Evolutionary conservation across 2,113 vertebrate genomes (phyloP).

Genomic region (Takifugu bimaculatus): DNA sequence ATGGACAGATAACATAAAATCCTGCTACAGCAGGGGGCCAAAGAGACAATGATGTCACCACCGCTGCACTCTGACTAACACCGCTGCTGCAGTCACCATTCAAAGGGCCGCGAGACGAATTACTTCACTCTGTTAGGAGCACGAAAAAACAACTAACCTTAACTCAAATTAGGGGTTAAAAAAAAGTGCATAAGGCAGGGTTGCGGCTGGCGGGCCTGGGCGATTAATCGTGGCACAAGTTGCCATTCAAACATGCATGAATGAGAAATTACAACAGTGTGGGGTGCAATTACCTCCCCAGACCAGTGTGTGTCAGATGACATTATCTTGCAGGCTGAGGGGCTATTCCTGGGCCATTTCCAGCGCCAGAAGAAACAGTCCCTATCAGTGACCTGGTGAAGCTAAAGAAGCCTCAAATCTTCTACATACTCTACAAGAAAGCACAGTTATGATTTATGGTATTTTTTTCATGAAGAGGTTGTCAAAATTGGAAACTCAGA

Average conservation of each 20-base stretch:
- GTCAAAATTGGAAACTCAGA: slow-evolving; percentile 19
- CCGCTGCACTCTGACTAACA: slow-evolving; percentile 31
- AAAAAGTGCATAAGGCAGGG: slow-evolving; percentile 36
- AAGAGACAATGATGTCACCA: slow-evolving; percentile 60
- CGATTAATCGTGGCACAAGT: slow-evolving; percentile 64
- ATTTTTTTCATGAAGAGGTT: slow-evolving; percentile 18
- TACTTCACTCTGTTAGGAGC: slow-evolving; percentile 27
- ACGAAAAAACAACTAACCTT: slow-evolving; percentile 48
- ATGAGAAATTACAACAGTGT: slow-evolving; percentile 70
- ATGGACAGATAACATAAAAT: slow-evolving; percentile 50
- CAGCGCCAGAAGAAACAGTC: slow-evolving; percentile 29
- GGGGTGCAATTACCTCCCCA: slow-evolving; percentile 64
- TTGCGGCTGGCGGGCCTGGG: slow-evolving; percentile 33
- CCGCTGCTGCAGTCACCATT: slow-evolving; percentile 4
- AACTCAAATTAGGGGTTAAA: slow-evolving; percentile 38
- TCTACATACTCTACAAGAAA: slow-evolving; percentile 14
- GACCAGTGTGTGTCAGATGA: slow-evolving; percentile 65
- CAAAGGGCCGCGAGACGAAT: slow-evolving; percentile 28
- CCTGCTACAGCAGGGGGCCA: slow-evolving; percentile 23
- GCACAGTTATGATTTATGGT: slow-evolving; percentile 1
- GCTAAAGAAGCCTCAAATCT: slow-evolving; percentile 25
- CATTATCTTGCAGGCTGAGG: slow-evolving; percentile 64
- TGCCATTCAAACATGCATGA: slow-evolving; percentile 70
- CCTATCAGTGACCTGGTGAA: slow-evolving; percentile 34
- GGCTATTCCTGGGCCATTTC: slow-evolving; percentile 42